Conservation (phyloP, 2,797 vertebrate species). For the Manis javanica region DNA sequence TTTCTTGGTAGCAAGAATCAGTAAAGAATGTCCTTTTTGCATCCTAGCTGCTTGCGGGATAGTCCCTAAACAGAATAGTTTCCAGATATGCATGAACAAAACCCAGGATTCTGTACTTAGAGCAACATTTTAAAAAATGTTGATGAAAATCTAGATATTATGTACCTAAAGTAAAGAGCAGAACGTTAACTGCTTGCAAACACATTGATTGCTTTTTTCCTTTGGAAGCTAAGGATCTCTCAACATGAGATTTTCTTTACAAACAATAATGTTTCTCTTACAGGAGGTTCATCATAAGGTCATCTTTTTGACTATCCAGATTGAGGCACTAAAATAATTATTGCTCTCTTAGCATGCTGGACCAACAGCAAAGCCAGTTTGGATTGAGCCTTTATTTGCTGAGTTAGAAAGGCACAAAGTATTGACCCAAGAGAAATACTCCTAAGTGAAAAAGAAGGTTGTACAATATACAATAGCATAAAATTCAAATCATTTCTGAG, state of each 20-base stretch:
- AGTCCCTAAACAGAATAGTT: constrained; percentile 66
- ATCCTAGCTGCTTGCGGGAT: constrained; percentile 25
- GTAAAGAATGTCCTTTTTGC: constrained; percentile 52
- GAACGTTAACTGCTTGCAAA: constrained; percentile 50
- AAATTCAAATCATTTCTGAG: constrained; percentile 6
- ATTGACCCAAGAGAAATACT: constrained; percentile 40
- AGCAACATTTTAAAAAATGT: constrained; percentile 68
- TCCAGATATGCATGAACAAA: constrained; percentile 78
- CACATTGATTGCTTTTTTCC: constrained; percentile 43
- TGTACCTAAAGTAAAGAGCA: constrained; percentile 66
- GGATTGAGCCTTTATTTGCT: constrained; percentile 43
- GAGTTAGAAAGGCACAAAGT: constrained; percentile 51
- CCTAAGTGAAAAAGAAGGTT: constrained; percentile 11
- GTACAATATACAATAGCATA: neutral
- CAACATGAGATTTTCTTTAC: constrained; percentile 72
- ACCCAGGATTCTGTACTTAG: constrained; percentile 71
- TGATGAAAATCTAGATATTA: constrained; percentile 75
- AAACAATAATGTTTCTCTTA: constrained; percentile 68
- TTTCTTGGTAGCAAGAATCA: constrained; percentile 52
- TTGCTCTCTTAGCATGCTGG: constrained; percentile 53
- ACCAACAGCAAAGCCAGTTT: neutral
- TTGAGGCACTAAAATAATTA: constrained; percentile 78
- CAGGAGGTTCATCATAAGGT: constrained; percentile 67
- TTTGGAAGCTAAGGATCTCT: constrained; percentile 49
- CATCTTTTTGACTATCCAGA: constrained; percentile 66